Conservation (phyloP, 53 echinoderm and acorn worm species). For the Patiria pectinifera region DNA sequence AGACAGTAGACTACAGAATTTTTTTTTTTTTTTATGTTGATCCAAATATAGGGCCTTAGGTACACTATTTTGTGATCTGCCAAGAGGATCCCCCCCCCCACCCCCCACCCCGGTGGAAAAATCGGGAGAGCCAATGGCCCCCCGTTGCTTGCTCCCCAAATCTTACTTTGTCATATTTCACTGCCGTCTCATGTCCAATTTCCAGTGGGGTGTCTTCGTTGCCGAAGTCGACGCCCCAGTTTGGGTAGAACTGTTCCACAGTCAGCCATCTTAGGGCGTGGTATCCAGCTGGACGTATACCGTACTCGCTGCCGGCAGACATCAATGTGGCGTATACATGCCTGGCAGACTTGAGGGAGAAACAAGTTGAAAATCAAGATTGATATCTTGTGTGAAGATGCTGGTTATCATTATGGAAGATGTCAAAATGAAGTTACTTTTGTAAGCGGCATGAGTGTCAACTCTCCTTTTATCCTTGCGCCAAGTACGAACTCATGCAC, state of each 20-base stretch:
- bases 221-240: slow-evolving; percentile 93
- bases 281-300: slow-evolving; percentile 88
- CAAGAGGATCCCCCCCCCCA: too few species aligned
- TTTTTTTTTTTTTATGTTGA: too few species aligned
- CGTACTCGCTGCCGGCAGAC: slow-evolving; percentile 77
- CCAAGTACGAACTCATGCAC: too few species aligned
- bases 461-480: too few species aligned
- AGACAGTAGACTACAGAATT: too few species aligned
- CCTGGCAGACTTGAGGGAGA: slow-evolving; percentile 70
- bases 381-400: too few species aligned
- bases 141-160: neutral
- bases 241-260: slow-evolving; percentile 88
- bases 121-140: neutral
- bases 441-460: too few species aligned
- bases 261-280: slow-evolving; percentile 87
- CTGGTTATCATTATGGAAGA: too few species aligned
- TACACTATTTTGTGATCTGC: too few species aligned
- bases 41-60: too few species aligned
- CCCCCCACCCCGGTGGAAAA: too few species aligned
- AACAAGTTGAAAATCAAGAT: neutral
- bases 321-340: slow-evolving; percentile 84
- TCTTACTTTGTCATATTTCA: slow-evolving; percentile 93
- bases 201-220: slow-evolving; percentile 85
- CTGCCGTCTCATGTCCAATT: slow-evolving; percentile 86
- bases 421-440: too few species aligned